Base-by-base conservation (phyloP, 2,888 invertebrate genomes). In the Drosophila testacea region DNA sequence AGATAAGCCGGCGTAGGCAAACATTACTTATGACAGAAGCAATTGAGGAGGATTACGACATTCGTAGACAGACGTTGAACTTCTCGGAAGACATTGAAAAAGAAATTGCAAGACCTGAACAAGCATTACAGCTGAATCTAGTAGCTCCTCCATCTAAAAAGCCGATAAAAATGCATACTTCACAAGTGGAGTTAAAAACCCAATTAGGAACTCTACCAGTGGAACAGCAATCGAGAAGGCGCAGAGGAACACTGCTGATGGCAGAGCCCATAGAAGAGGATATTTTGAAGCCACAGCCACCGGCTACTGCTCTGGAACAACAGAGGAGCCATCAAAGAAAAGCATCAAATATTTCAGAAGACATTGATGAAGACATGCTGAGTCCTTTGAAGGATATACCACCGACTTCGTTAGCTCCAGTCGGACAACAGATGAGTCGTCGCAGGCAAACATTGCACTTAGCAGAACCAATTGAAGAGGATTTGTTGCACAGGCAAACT, bases 361-460 rank as follows among this genome's bases (percentile, higher is more conserved):
- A 39, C 13, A 63, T 55, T 32, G 46, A 46, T 9, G 22, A 22
- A 11, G 54, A 39, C 7, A 3, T 9, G 5, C 5, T n/a, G 1
- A 34, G 22, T 4, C 22, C 32, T 5, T 5, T 3, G 3, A 4
- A 42, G 4, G 27, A 27, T 11, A 4, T 4, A n/a, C 44, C 27
- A 27, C 16, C 7, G 1, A 41, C 39, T 1, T n/a, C 28, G 2
- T 10, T 13, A 22, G 32, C 7, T 32, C 22, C 22, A 4, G n/a
- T 10, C 6, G 13, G 16, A 13, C 22, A 44, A 22, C 27, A 34
- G 27, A 44, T 1, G 4, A 47, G 1, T 2, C 28, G 39, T 1
- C 38, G 48, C 6, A 38, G 65, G 7, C 50, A 57, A 32, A 65
- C 59, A 7, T 38, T 65, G 27, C 32, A 32, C 13, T 28, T 67